Evolutionary conservation across 2,113 vertebrate genomes (phyloP).

Genomic region (Dasyprocta punctata): DNA sequence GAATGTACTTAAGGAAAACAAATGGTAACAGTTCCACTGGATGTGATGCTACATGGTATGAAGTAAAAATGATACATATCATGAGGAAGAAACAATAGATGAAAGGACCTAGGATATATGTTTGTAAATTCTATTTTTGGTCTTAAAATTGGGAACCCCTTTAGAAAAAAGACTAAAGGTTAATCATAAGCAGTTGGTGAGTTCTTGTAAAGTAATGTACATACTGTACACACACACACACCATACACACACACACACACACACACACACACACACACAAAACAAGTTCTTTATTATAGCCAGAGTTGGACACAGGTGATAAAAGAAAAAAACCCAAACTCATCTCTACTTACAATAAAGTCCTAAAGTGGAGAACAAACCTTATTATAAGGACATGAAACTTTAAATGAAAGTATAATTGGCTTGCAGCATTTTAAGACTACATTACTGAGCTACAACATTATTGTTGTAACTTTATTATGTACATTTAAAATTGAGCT

Average conservation of each 20-base stretch:
- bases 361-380: constrained; percentile 67
- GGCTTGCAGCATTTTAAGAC: constrained; percentile 81
- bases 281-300: constrained; percentile 15
- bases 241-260: background rate
- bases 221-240: background rate
- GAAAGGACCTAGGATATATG: background rate
- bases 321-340: constrained; percentile 26
- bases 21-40: background rate
- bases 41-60: background rate
- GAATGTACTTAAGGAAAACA: constrained; percentile 59
- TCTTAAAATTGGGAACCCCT: background rate
- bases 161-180: background rate
- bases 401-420: constrained; percentile 80
- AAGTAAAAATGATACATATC: background rate
- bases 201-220: background rate
- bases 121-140: constrained; percentile 32
- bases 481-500: constrained; percentile 81
- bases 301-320: constrained; percentile 63
- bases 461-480: constrained; percentile 82
- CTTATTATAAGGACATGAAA: constrained; percentile 72
- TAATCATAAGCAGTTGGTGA: background rate
- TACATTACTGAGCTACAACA: constrained; percentile 70
- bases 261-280: background rate
- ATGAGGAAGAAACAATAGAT: background rate
- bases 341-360: constrained; percentile 73